Evolutionary conservation across 2,797 vertebrate species (phyloP), one percentile per base, ranked within the genome.

Genomic region (Parambassis ranga): DNA sequence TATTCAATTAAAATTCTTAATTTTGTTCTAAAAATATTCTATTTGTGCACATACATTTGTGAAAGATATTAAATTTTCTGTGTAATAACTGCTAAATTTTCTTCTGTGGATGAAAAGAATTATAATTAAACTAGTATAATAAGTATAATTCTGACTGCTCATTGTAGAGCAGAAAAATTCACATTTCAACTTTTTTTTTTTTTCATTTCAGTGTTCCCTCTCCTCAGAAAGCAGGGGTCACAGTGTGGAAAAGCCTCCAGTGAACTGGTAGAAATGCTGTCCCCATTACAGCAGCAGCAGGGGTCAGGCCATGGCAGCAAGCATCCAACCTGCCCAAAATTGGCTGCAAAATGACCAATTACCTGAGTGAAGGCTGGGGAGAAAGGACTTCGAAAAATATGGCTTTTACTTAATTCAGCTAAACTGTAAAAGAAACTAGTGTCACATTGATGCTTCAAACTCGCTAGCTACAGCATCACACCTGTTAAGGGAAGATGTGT

Each of bases 341-440:
- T 92, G 92, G 89, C 89, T 89, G 87, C 81, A 92, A 93, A 92
- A 94, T 91, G 89, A 92, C 89, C 92, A 92, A 92, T 93, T 93
- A 93, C 91, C 87, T 69, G 78, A 87, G 85, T 84, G 85, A 90
- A 81, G 82, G 83, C 78, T 74, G 81, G 71, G 67, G 74, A 83
- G 83, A 90, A 83, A 81, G 70, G 72, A 81, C 78, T 80, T 85
- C 56, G 86, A 82, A 87, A 91, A 90, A 91, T 78, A 91, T 77
- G 79, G 81, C 81, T 87, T 89, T 90, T 89, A 90, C 89, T 93
- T 93, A 93, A 93, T 92, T 89, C 85, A 87, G 77, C 89, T 84
- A 86, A 91, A 90, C 85, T 87, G 77, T 87, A 85, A 88, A 87
- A 90, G 84, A 90, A 90, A 87, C 86, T 79, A 85, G 79, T 76